These are phyloP conservation scores for Oscheius sp. DNA, from an alignment of 2,888 invertebrate genomes.

Conservation along the genomic window DNA sequence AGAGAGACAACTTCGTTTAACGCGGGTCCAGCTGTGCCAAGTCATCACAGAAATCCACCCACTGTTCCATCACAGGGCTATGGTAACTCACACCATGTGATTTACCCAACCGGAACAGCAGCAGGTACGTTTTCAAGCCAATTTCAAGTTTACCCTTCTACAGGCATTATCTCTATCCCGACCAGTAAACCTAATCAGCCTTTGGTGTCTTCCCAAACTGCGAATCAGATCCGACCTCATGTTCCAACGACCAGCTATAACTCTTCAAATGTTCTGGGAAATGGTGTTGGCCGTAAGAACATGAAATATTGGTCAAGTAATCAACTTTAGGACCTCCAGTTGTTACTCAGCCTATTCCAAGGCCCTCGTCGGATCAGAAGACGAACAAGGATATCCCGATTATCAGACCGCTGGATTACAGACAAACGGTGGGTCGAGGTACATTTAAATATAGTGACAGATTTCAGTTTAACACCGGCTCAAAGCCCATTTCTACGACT, in stretches of 20 bases:
- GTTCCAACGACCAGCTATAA: too few species aligned
- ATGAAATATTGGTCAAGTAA: too few species aligned
- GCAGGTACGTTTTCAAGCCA: background rate
- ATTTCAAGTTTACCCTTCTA: background rate
- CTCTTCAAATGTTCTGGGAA: background rate
- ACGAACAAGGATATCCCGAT: slow-evolving; percentile 18
- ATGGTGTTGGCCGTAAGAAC: background rate
- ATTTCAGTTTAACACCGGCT: background rate
- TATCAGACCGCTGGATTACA: slow-evolving; percentile 22
- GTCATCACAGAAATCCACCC: slow-evolving; percentile 8
- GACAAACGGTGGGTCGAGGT: background rate
- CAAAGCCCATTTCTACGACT: background rate
- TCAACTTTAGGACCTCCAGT: slow-evolving; percentile 18
- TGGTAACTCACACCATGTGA: slow-evolving; percentile 10
- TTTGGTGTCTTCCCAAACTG: slow-evolving; percentile 26
- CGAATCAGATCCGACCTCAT: too few species aligned
- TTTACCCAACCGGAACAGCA: slow-evolving; percentile 13
- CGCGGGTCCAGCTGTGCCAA: slow-evolving; percentile 4
- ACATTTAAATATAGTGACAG: background rate
- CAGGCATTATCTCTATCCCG: background rate
- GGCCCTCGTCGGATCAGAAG: background rate
- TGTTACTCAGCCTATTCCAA: slow-evolving; percentile 21
- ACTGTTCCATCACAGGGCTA: background rate
- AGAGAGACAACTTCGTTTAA: background rate
- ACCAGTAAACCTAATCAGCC: slow-evolving; percentile 9